These are phyloP conservation scores for Eupithecia tripunctaria DNA, from an alignment of 2,888 invertebrate species.

Conservation along the genomic window DNA sequence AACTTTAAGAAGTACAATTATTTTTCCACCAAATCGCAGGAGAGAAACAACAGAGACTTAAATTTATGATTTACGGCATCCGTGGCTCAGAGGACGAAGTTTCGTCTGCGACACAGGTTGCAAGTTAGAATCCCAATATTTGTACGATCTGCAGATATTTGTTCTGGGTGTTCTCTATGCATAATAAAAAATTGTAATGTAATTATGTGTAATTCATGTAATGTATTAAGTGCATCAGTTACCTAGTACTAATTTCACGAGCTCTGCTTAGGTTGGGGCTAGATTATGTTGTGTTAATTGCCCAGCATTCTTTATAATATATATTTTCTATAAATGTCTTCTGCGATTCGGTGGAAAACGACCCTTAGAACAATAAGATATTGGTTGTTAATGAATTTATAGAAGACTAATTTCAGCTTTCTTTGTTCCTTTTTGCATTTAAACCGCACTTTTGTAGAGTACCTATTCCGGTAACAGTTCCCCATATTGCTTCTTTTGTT, in stretches of 20 bases:
- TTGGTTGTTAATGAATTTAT: slow-evolving; percentile 53
- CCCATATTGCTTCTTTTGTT: not conserved
- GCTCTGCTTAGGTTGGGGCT: not conserved
- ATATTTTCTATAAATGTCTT: not conserved
- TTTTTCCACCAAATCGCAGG: slow-evolving; percentile 36
- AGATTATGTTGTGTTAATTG: not conserved
- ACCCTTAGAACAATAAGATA: slow-evolving; percentile 47
- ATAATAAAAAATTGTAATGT: not conserved
- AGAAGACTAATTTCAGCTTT: slow-evolving; percentile 46
- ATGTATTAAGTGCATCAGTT: not conserved
- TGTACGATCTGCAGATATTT: not conserved
- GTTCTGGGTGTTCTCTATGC: not conserved
- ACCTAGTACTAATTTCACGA: not conserved
- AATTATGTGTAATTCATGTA: not conserved
- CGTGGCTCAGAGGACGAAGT: not conserved
- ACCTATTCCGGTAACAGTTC: not conserved
- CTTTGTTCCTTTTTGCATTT: slow-evolving; percentile 76
- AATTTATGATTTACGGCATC: not conserved
- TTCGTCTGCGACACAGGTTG: not conserved
- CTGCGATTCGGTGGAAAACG: not conserved
- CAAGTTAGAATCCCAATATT: not conserved
- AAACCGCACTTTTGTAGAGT: slow-evolving; percentile 40
- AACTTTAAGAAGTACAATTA: slow-evolving; percentile 57
- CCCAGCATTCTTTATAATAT: not conserved
- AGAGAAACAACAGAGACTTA: not conserved